Conservation (phyloP, 2,888 invertebrate genomes). For the Sclerodermus sp. region DNA sequence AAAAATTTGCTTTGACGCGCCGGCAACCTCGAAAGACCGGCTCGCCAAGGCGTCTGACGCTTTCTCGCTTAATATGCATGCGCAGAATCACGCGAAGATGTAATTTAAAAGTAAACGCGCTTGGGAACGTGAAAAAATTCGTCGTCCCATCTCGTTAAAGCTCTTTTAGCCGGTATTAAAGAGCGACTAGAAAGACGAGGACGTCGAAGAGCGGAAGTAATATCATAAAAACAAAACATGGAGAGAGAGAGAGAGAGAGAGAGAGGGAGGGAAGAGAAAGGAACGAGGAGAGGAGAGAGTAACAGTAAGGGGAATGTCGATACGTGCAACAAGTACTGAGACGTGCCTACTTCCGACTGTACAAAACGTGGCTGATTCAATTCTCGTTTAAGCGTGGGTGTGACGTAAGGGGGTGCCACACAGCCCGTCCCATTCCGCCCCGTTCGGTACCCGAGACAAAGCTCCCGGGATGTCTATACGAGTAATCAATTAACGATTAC, state of each 20-base stretch:
- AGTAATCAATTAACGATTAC: conserved; percentile 31
- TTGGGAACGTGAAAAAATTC: neutral
- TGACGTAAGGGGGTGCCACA: neutral
- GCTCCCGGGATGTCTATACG: conserved; percentile 10
- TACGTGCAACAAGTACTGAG: conserved; percentile 32
- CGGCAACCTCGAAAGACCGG: neutral
- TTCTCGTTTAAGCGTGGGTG: conserved; percentile 15
- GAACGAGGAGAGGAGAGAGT: conserved; percentile 18
- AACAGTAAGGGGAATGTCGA: conserved; percentile 27
- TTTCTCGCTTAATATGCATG: neutral
- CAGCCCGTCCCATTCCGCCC: neutral
- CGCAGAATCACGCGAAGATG: neutral
- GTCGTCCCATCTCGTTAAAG: neutral
- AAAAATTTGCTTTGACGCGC: neutral
- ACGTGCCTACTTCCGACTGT: conserved; percentile 34
- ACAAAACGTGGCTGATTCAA: conserved; percentile 34
- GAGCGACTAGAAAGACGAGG: neutral
- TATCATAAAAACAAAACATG: no score
- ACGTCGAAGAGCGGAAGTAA: no score
- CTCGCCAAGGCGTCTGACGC: neutral
- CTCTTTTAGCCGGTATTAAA: neutral
- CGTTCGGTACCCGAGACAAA: conserved; percentile 14
- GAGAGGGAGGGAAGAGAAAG: neutral
- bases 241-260: neutral
- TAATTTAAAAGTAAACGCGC: neutral